Evolutionary conservation across 2,888 invertebrate species (phyloP).

Genomic region (Andrena camellia): DNA sequence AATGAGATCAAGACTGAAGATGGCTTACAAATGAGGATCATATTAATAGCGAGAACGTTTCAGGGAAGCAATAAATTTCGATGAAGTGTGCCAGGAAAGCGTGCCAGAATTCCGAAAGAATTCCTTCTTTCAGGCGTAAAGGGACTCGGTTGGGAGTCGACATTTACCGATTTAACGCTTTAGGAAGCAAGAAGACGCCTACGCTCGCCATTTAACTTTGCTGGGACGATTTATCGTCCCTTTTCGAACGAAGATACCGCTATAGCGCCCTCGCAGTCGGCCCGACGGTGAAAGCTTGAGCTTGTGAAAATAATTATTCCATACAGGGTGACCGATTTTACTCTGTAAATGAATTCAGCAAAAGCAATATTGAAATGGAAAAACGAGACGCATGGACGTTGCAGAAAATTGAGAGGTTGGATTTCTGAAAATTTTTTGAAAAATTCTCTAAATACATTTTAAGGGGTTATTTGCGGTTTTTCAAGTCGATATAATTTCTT

Average conservation of each 20-base stretch:
- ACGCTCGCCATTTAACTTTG: neutral
- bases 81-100: slow-evolving; percentile 30
- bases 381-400: too few species aligned
- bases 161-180: slow-evolving; percentile 41
- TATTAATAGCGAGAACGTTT: slow-evolving; percentile 19
- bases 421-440: too few species aligned
- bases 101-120: slow-evolving; percentile 53
- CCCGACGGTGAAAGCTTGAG: neutral
- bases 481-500: too few species aligned
- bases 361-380: too few species aligned
- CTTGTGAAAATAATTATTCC: neutral
- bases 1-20: neutral
- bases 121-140: slow-evolving; percentile 8
- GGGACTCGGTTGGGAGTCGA: slow-evolving; percentile 5
- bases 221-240: slow-evolving; percentile 25
- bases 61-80: slow-evolving; percentile 1
- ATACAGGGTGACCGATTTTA: neutral
- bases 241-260: neutral
- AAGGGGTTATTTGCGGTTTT: too few species aligned
- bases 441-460: too few species aligned
- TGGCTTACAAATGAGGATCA: neutral
- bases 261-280: neutral
- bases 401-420: too few species aligned
- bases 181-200: slow-evolving; percentile 18
- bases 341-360: neutral